phyloP scores from a whole-genome alignment of 2,888 invertebrate genomes.

The Drosophila anomelani region DNA sequence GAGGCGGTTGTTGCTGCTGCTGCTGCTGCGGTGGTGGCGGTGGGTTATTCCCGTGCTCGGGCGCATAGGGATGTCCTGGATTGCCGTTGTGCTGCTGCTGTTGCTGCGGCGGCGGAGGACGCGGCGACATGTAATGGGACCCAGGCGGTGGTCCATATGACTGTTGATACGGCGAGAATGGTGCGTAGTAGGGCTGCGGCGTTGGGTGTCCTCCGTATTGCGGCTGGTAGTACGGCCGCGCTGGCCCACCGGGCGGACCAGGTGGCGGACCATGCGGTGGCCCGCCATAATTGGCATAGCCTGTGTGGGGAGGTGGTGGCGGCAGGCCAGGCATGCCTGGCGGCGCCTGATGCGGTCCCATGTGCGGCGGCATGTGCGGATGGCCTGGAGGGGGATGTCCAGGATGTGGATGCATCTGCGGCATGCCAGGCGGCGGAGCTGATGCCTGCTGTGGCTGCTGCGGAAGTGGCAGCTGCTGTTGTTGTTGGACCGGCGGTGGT shows the following conservation, averaged over 20 bases:
- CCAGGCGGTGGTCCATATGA: constrained; percentile 83
- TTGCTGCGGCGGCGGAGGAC: constrained; percentile 78
- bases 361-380: constrained; percentile 82
- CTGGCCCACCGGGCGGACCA: constrained; percentile 74
- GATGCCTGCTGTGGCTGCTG: constrained; percentile 36
- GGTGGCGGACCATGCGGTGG: constrained; percentile 62
- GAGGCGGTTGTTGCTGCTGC: constrained; percentile 49
- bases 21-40: constrained; percentile 68
- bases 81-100: constrained; percentile 75
- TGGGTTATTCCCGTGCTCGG: constrained; percentile 48
- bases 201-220: constrained; percentile 84
- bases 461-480: constrained; percentile 82
- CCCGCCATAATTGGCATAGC: constrained; percentile 83
- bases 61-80: constrained; percentile 56
- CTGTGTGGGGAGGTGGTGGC: constrained; percentile 80
- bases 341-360: constrained; percentile 81
- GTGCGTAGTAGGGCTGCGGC: constrained; percentile 83
- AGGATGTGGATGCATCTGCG: constrained; percentile 85
- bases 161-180: constrained; percentile 84
- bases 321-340: constrained; percentile 80
- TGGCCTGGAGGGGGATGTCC: constrained; percentile 80
- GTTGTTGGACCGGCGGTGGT: constrained; percentile 83
- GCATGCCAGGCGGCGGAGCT: constrained; percentile 84
- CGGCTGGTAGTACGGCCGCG: constrained; percentile 84
- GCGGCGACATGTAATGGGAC: constrained; percentile 81